Percentiles rank a stretch among this genome's conserved stretches.
Conservation (phyloP, 2,113 vertebrate species). For the Helogale parvula region DNA sequence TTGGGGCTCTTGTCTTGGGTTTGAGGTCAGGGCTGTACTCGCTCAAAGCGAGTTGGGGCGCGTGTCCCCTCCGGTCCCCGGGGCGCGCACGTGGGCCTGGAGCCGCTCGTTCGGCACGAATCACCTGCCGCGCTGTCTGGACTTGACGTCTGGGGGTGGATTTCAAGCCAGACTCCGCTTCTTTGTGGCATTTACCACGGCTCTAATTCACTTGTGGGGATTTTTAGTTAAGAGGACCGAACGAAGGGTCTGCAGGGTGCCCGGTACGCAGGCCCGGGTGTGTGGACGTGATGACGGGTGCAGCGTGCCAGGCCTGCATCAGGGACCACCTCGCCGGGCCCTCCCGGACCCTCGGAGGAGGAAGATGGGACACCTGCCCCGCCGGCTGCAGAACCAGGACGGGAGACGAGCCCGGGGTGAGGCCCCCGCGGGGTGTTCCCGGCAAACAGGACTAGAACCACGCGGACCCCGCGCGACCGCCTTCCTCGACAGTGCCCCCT, state of each 20-base stretch:
- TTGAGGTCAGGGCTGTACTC: neutral
- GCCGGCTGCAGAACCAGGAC: neutral
- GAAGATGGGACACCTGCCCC: neutral
- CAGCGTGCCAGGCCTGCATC: neutral
- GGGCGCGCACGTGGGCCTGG: rapidly evolving
- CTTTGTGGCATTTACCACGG: neutral
- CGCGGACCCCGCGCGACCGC: rapidly evolving
- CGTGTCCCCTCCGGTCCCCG: neutral
- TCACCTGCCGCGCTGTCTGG: neutral
- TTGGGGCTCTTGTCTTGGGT: neutral
- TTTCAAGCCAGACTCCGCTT: neutral
- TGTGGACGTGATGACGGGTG: rapidly evolving
- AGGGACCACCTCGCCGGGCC: rapidly evolving
- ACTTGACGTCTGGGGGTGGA: neutral
- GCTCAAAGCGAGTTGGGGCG: too few species aligned
- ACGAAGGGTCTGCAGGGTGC: neutral
- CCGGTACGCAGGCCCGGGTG: too few species aligned
- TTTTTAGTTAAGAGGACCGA: neutral
- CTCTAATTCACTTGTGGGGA: neutral
- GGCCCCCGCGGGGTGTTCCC: rapidly evolving
- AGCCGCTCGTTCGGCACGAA: too few species aligned
- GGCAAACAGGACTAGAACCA: neutral
- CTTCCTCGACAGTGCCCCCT: neutral
- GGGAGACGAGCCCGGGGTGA: neutral
- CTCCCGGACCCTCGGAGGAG: rapidly evolving